Conservation (phyloP, 2,797 vertebrate genomes). For the Phrynocephalus guinanensis region DNA sequence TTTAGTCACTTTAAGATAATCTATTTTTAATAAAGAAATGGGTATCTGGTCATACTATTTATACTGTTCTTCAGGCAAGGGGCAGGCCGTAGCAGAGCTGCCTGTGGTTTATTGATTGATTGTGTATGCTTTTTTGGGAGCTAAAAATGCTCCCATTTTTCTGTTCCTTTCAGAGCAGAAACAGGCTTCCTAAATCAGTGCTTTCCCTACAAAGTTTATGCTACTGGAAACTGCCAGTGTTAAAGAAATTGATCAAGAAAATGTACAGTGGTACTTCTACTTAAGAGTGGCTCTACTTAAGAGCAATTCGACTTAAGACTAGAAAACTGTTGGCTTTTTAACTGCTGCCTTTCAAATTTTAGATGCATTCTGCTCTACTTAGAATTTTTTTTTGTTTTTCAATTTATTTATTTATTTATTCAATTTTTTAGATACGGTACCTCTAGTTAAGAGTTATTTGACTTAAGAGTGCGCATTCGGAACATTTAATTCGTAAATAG, state of each 20-base stretch:
- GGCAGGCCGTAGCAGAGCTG: neutral
- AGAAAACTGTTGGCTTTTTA: no score
- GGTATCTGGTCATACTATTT: neutral
- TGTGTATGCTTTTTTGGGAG: neutral
- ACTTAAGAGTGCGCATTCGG: no score
- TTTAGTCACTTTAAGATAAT: neutral
- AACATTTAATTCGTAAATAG: no score
- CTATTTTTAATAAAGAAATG: neutral
- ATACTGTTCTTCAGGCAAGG: neutral
- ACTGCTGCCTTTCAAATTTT: no score
- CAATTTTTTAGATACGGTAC: no score
- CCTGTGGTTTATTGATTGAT: neutral
- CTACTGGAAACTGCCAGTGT: neutral
- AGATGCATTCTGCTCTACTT: no score
- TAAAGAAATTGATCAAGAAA: neutral
- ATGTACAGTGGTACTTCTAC: no score
- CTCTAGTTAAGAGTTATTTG: no score
- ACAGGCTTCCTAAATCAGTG: rapidly evolving
- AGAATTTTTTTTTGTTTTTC: no score
- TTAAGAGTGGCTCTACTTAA: no score
- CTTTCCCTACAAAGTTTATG: neutral
- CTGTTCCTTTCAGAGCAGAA: slow-evolving; percentile 5
- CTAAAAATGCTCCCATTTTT: neutral
- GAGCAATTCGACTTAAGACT: no score
- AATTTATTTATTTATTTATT: no score